Percentiles rank a stretch among this genome's conserved stretches.
These are phyloP conservation scores for Baronia brevicornis DNA, from an alignment of 2,888 invertebrate species.

Conservation along the genomic window DNA sequence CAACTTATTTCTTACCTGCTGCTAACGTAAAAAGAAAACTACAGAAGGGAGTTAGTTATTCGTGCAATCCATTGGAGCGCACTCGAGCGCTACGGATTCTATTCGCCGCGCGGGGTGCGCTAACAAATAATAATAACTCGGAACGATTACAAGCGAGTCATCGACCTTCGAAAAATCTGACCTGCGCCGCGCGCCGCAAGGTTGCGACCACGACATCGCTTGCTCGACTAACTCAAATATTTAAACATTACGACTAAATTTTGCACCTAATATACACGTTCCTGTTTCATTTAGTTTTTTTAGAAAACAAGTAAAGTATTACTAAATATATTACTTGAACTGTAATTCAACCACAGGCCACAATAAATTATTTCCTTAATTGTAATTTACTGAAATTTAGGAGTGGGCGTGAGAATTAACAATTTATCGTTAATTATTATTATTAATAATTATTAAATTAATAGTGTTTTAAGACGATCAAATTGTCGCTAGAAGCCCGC, in stretches of 20 bases:
- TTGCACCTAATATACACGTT: background rate
- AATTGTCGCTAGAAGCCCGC: no score
- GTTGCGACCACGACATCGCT: conserved; percentile 44
- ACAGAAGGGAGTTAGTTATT: conserved; percentile 27
- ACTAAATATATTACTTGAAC: no score
- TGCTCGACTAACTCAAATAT: conserved; percentile 16
- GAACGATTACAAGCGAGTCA: conserved; percentile 62
- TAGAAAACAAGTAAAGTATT: background rate
- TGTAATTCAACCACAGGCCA: no score
- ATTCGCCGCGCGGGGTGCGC: conserved; percentile 39
- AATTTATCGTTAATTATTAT: no score
- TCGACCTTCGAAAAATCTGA: conserved; percentile 75
- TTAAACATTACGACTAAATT: conserved; percentile 20
- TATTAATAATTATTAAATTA: no score
- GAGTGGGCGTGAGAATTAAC: no score
- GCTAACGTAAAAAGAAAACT: no score
- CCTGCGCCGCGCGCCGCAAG: conserved; percentile 65
- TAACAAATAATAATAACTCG: conserved; percentile 64
- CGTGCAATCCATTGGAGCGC: conserved; percentile 25
- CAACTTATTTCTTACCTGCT: no score
- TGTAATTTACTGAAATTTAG: no score
- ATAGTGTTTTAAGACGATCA: no score
- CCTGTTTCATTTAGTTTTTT: background rate
- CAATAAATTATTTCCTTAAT: no score
- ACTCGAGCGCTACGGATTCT: conserved; percentile 24